Evolutionary conservation across 1,140 invertebrate species (phyloP).

Genomic region (Drosophila pruinosa): DNA sequence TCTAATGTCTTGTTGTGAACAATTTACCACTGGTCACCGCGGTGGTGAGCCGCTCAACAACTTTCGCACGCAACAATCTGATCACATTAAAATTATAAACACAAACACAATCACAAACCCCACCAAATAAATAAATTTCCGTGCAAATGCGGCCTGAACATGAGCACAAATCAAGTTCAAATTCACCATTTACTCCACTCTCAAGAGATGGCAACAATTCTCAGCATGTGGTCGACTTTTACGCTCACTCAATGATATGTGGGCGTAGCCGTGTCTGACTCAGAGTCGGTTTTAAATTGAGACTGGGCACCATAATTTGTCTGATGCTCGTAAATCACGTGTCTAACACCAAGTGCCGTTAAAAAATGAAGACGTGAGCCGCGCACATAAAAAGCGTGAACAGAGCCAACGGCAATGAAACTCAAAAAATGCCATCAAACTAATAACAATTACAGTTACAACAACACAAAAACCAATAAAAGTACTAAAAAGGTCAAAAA

Average conservation of each 20-base stretch:
- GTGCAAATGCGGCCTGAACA: conserved; percentile 24
- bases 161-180: conserved; percentile 51
- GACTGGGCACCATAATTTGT: conserved; percentile 27
- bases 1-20: conserved; percentile 20
- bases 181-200: neutral
- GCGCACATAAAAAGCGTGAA: conserved; percentile 30
- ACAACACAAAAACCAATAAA: neutral
- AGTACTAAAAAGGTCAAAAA: neutral
- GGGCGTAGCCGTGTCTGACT: neutral
- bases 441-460: conserved; percentile 49
- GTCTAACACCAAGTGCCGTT: conserved; percentile 32
- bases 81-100: conserved; percentile 43
- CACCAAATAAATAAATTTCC: conserved; percentile 18
- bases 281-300: neutral
- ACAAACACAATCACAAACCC: conserved; percentile 17
- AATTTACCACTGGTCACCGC: conserved; percentile 19
- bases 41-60: conserved; percentile 11
- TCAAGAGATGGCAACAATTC: conserved; percentile 31
- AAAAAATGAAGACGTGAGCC: conserved; percentile 58
- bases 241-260: conserved; percentile 60
- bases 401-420: conserved; percentile 45
- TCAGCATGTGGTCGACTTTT: conserved; percentile 22
- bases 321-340: conserved; percentile 63
- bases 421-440: conserved; percentile 42
- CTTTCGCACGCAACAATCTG: conserved; percentile 29